These are phyloP conservation scores for Trichomycterus rosablanca DNA, from an alignment of 2,113 vertebrate species.

Conservation along the genomic window DNA sequence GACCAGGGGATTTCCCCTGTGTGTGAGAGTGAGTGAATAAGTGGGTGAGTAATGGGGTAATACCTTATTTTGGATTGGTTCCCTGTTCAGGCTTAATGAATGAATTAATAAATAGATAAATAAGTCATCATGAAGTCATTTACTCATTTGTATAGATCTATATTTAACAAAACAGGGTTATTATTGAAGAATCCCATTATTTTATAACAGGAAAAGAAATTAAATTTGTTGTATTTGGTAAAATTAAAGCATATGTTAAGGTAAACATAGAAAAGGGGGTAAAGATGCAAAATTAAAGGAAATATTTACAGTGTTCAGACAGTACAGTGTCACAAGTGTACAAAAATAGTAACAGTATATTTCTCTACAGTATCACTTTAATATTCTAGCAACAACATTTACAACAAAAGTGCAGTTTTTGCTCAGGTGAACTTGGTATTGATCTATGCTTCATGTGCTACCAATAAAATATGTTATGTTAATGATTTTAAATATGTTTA, in stretches of 20 bases:
- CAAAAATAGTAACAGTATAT: slow-evolving; percentile 37
- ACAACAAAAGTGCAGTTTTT: not conserved
- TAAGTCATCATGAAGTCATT: no score
- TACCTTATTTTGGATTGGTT: no score
- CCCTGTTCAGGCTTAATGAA: no score
- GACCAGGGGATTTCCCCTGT: no score
- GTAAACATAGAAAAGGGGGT: not conserved
- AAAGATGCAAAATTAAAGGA: not conserved
- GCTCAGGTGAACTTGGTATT: no score
- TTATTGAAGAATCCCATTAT: not conserved
- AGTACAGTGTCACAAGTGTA: slow-evolving; percentile 24
- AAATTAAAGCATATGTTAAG: slow-evolving; percentile 3
- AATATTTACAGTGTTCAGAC: slow-evolving; percentile 31
- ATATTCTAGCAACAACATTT: not conserved
- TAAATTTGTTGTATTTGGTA: not conserved
- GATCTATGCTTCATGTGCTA: no score
- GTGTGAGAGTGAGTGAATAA: no score
- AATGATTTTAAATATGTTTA: no score
- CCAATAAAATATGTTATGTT: no score
- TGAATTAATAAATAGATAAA: no score
- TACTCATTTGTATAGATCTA: not conserved
- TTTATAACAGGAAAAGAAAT: slow-evolving; percentile 7
- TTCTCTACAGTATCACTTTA: slow-evolving; percentile 19
- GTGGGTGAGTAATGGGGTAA: no score
- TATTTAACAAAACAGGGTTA: slow-evolving; percentile 4